Conservation (phyloP, 2,888 invertebrate genomes). For the Muscina levida region DNA sequence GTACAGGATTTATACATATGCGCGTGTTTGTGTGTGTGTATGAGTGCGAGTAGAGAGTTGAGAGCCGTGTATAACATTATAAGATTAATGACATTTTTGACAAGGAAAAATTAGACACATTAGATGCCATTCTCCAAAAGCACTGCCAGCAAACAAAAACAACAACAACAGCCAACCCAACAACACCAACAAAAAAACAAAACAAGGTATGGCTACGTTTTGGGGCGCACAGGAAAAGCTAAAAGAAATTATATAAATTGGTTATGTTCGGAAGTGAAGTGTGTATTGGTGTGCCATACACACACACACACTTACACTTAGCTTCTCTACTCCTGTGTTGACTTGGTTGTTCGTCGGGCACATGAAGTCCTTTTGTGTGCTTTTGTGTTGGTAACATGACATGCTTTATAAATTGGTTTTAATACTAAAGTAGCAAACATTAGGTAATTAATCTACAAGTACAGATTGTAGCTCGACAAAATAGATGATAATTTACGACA, state of each 20-base stretch:
- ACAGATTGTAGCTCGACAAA: conserved; percentile 53
- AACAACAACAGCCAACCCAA: conserved; percentile 65
- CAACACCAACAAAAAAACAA: conserved; percentile 42
- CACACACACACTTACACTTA: no score
- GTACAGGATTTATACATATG: no score
- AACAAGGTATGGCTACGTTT: conserved; percentile 27
- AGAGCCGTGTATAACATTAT: background rate
- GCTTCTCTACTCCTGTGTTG: background rate
- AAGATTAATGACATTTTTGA: conserved; percentile 76
- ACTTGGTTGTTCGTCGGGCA: background rate
- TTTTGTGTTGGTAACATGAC: conserved; percentile 31
- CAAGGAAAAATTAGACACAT: conserved; percentile 77
- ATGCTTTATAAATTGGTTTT: conserved; percentile 64
- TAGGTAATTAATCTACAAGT: conserved; percentile 63
- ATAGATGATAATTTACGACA: conserved; percentile 34
- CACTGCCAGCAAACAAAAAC: conserved; percentile 52
- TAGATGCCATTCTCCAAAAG: conserved; percentile 58
- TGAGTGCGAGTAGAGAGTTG: no score
- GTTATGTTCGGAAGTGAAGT: background rate
- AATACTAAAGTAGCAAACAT: conserved; percentile 60
- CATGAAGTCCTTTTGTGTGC: no score
- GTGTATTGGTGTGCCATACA: conserved; percentile 23
- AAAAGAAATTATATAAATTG: conserved; percentile 61
- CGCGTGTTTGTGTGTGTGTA: conserved; percentile 1
- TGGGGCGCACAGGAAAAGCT: background rate